Evolutionary conservation across 2,888 invertebrate genomes (phyloP).

Genomic region (Aphodius granarius): DNA sequence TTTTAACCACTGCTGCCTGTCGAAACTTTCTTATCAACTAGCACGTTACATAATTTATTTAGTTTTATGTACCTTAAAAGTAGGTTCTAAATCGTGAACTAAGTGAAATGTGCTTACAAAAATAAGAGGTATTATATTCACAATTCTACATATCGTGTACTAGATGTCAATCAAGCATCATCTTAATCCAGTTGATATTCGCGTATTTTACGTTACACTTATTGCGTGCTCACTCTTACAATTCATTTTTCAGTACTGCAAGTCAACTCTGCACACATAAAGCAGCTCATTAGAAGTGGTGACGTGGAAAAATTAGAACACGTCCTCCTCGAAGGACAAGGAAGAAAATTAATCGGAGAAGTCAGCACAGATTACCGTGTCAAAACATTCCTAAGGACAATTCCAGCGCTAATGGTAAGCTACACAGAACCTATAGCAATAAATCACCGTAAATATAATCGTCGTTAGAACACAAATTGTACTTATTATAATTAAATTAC

Average conservation of each 20-base stretch:
- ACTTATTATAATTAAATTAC: too few relatives aligned
- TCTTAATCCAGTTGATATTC: background rate
- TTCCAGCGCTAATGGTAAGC: conserved; percentile 70
- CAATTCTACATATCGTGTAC: background rate
- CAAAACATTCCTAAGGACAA: conserved; percentile 65
- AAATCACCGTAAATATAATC: background rate
- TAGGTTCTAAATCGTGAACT: too few relatives aligned
- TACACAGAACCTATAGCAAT: background rate
- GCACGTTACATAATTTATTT: too few relatives aligned
- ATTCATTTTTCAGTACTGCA: conserved; percentile 51
- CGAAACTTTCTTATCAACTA: too few relatives aligned
- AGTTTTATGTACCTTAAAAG: too few relatives aligned
- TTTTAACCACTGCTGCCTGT: too few relatives aligned
- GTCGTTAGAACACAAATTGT: too few relatives aligned
- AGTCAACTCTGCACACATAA: conserved; percentile 58
- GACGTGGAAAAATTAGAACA: conserved; percentile 69
- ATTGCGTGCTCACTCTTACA: background rate
- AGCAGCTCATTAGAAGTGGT: conserved; percentile 61
- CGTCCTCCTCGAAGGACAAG: conserved; percentile 69
- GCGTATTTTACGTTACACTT: background rate
- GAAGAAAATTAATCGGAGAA: conserved; percentile 66
- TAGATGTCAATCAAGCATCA: background rate
- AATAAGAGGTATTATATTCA: too few relatives aligned
- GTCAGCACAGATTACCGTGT: conserved; percentile 64
- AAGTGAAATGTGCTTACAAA: too few relatives aligned